Evolutionary conservation across 2,797 vertebrate species (phyloP).

Genomic region (Dryobates pubescens): DNA sequence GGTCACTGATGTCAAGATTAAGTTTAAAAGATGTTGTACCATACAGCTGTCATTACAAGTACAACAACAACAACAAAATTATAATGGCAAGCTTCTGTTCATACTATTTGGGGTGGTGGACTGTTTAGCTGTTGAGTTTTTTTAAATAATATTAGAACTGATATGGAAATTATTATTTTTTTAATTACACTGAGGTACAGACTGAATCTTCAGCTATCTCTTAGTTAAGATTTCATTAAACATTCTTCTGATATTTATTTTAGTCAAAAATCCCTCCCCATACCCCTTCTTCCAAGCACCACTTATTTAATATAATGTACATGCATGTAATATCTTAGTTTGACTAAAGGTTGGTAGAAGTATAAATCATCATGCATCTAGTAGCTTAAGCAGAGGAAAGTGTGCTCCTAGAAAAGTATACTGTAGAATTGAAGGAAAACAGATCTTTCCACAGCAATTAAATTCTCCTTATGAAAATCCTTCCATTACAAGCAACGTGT

Average conservation of each 20-base stretch:
- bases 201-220: not conserved
- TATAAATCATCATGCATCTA: constrained; percentile 23
- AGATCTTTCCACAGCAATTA: constrained; percentile 29
- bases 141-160: not conserved
- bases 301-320: not conserved
- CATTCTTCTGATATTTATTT: not conserved
- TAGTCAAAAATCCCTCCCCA: not conserved
- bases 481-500: constrained; percentile 16
- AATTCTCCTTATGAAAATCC: not conserved
- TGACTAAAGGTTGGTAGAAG: not conserved
- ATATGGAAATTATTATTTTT: not conserved
- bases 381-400: constrained; percentile 34
- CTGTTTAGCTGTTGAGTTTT: not conserved
- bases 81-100: not conserved
- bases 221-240: not conserved
- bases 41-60: not conserved
- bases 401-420: constrained; percentile 19
- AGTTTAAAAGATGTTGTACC: not conserved
- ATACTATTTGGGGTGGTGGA: not conserved
- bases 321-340: not conserved
- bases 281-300: not conserved
- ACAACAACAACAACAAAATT: too few relatives aligned
- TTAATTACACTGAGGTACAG: not conserved
- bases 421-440: constrained; percentile 10
- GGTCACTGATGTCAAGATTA: not conserved